phyloP scores from a whole-genome alignment of 2,113 vertebrate species.

The Thryonomys swinderianus region DNA sequence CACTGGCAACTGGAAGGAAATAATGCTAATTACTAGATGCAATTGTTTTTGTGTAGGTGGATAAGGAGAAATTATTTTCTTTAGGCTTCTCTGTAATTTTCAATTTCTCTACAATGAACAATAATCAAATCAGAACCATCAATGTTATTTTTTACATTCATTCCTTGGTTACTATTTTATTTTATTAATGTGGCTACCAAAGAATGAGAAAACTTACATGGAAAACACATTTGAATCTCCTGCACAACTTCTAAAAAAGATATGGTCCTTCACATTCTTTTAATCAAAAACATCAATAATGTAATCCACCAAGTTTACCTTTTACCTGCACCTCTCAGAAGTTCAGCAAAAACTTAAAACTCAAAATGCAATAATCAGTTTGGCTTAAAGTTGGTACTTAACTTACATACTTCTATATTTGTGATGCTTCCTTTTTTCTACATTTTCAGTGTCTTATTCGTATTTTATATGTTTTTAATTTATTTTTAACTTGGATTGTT shows the following conservation, averaged over 20 bases:
- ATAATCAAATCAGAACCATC: background rate
- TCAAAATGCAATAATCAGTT: background rate
- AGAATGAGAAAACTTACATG: slow-evolving; percentile 23
- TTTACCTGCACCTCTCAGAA: slow-evolving; percentile 47
- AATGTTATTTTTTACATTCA: slow-evolving; percentile 11
- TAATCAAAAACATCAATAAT: background rate
- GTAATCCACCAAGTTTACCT: background rate
- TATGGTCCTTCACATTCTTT: background rate
- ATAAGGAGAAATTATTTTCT: slow-evolving; percentile 47
- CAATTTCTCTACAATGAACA: slow-evolving; percentile 38
- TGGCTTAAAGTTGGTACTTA: background rate
- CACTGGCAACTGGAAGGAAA: slow-evolving; percentile 31
- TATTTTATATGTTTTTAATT: background rate
- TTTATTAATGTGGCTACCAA: slow-evolving; percentile 39
- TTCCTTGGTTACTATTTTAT: slow-evolving; percentile 38
- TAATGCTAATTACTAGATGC: slow-evolving; percentile 20
- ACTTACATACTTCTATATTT: background rate
- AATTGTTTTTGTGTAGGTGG: slow-evolving; percentile 47
- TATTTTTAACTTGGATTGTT: background rate
- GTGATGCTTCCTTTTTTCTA: slow-evolving; percentile 17
- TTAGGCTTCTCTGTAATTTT: slow-evolving; percentile 35
- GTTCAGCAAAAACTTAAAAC: slow-evolving; percentile 32
- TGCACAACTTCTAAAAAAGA: background rate
- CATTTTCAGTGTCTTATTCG: background rate
- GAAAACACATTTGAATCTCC: slow-evolving; percentile 18